Evolutionary conservation across 2,113 vertebrate species (phyloP), one percentile per base, ranked within the genome.

Genomic region (Fulica atra): DNA sequence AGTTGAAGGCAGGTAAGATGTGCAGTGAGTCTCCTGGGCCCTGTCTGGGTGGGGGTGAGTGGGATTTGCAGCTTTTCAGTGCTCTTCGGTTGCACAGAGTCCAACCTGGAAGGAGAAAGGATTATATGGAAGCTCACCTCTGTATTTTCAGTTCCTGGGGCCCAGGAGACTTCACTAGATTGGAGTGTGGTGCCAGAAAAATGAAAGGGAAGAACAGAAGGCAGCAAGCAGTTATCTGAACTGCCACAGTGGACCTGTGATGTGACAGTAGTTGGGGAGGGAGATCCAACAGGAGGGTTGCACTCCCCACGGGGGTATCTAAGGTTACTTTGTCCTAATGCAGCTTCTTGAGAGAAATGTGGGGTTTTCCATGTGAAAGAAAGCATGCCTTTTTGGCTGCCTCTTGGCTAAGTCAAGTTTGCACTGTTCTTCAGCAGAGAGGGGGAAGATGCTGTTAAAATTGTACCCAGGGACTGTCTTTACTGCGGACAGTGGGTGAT

Each of bases 1-100:
- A 98, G 94, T 63, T 97, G 81, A 61, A 88, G 83, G 57, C 94
- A 98, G 26, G 94, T 97, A 7, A 97, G 72, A 69, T 73, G 74
- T 53, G 96, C 96, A 35, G 83, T 97, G 76, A 98, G 96, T 68
- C 97, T 96, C 53, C 96, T 94, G 77, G 71, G 35, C 35, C 98
- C 98, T 44, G 76, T 70, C 26, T 57, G 86, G 10, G 81, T 98
- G 0, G 98, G 97, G 3, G 96, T 98, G 54, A 98, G 93, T 26
- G 81, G 79, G 54, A 98, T 83, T 70, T 93, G 88, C 59, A 96
- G 94, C 9, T 60, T 4, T 48, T 94, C 66, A 25, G 14, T 94
- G 42, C 91, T 90, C 74, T 94, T 57, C 3, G 97, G 96, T 64
- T 59, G 15, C 69, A 98, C 95, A 7, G 96, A 56, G n/a, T 59